phyloP scores from a whole-genome alignment of 2,888 invertebrate genomes.

The Diaphora mendica region DNA sequence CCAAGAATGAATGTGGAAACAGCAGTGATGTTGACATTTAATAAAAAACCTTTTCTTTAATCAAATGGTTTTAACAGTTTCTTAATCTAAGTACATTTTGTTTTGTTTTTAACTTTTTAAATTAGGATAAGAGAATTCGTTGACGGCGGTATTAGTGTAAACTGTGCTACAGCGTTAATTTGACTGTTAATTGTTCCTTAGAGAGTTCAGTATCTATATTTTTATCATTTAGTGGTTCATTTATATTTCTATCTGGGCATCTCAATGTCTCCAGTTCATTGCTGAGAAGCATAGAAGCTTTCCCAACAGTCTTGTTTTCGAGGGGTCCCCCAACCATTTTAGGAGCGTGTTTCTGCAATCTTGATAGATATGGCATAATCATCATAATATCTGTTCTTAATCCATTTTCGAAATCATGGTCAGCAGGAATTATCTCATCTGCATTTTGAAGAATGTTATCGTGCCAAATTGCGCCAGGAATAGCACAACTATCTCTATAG shows the following conservation, averaged over 20 bases:
- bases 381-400: neutral
- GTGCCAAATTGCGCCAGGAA: neutral
- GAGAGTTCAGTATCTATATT: too few relatives aligned
- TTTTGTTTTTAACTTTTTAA: too few relatives aligned
- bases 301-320: neutral
- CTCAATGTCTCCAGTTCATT: neutral
- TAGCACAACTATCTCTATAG: neutral
- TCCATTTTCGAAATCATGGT: neutral
- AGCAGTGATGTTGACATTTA: too few relatives aligned
- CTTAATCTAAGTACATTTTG: too few relatives aligned
- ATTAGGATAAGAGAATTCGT: too few relatives aligned
- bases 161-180: too few relatives aligned
- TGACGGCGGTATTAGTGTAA: too few relatives aligned
- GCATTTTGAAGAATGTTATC: neutral
- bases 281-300: neutral
- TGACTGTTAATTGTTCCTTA: too few relatives aligned
- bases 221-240: neutral
- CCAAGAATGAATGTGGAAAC: too few relatives aligned
- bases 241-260: neutral
- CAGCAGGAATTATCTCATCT: neutral
- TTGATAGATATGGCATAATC: neutral
- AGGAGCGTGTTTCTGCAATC: neutral
- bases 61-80: too few relatives aligned
- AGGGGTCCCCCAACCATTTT: neutral
- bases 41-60: too few relatives aligned